Evolutionary conservation across 2,888 invertebrate genomes (phyloP).

Genomic region (Aproaerema taeniolella): DNA sequence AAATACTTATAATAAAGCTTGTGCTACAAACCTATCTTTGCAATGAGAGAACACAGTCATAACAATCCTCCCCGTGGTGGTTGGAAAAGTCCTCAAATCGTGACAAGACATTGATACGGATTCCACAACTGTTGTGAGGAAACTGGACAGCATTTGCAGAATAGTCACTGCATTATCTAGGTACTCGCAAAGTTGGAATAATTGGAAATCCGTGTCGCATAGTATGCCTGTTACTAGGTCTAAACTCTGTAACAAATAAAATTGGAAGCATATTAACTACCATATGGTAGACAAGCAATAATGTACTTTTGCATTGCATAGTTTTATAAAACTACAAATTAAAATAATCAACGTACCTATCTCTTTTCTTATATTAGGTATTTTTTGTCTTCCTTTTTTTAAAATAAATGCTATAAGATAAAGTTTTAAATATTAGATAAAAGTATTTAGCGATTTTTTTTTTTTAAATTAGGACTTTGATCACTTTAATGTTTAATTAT

Average conservation of each 20-base stretch:
- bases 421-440: no score
- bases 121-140: constrained; percentile 41
- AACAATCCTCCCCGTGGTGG: constrained; percentile 48
- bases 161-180: constrained; percentile 42
- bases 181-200: constrained; percentile 31
- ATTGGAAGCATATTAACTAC: neutral
- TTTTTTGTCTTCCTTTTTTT: no score
- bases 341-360: no score
- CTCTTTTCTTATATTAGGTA: no score
- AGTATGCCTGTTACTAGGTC: constrained; percentile 33
- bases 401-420: no score
- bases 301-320: no score
- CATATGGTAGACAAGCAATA: no score
- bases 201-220: constrained; percentile 26
- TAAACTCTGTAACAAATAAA: constrained; percentile 40
- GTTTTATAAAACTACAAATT: no score
- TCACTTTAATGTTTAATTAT: no score
- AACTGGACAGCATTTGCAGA: constrained; percentile 42
- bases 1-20: no score
- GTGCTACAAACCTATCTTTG: constrained; percentile 57
- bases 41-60: constrained; percentile 63
- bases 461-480: no score
- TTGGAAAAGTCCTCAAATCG: constrained; percentile 43
- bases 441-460: no score
- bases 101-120: constrained; percentile 37